Base-by-base conservation (phyloP, 2,888 invertebrate species). In the Metallyticus violacea region DNA sequence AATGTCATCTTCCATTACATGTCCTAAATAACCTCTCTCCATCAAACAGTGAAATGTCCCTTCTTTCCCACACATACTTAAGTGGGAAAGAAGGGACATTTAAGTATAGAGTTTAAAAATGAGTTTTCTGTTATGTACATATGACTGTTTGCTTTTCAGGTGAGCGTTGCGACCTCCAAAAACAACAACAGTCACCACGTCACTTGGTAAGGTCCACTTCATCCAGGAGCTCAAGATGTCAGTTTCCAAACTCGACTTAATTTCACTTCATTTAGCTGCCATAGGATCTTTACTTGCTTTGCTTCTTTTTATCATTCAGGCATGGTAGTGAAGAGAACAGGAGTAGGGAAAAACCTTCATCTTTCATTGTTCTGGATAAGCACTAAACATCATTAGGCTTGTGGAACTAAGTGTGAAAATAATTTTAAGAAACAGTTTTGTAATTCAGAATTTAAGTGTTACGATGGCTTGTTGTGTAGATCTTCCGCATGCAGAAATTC, bases 181-280 rank as follows among this genome's bases (percentile, higher is more conserved):
- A 77, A 83, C 28, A 83, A 77, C 77, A 28, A 28, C 83, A 26
- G 83, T 83, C 77, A 83, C 83, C 83, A 83, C 77, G 28, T 29
- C 83, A 77, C 77, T 83, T 62, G 40, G 40, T 62, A 62, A 62
- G 40, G 40, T 62, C 40, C 40, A 62, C 40, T 62, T 62, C 40
- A 62, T 62, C 40, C 40, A 62, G 22, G 40, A 62, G 40, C 40
- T 62, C 40, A 62, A 62, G 40, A 62, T 62, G 40, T 62, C 40
- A 62, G 40, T 62, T 62, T 62, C 40, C 40, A 62, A 62, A 62
- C 40, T 62, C 40, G 9, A 62, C 40, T 6, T 62, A n/a, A n/a
- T n/a, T n/a, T n/a, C n/a, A 62, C 40, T 62, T 62, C 40, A 22
- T 62, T 62, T 62, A 62, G 40, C 40, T 62, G 40, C 40, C 40